A percentile compares a stretch with the other conserved stretches of the same genome.
Evolutionary conservation across 2,888 invertebrate species (phyloP).

Genomic region (Hyles lineata): DNA sequence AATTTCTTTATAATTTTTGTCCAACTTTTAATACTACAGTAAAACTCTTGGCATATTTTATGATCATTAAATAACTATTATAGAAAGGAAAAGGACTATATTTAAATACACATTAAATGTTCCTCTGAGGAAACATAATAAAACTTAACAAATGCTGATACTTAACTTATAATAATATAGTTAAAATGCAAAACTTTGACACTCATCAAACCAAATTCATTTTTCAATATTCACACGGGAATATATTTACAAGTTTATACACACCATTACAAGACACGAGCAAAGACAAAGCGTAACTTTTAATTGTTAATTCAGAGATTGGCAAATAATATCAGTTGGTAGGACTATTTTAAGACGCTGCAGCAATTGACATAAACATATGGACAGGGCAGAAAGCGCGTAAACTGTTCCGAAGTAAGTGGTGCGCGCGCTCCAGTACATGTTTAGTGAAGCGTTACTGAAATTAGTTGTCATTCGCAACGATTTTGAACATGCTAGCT

Average conservation of each 20-base stretch:
- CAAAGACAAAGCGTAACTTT: neutral
- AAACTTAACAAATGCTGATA: conserved; percentile 23
- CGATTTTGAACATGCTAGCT: too few relatives aligned
- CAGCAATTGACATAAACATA: too few relatives aligned
- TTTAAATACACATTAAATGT: neutral
- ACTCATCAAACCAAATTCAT: conserved; percentile 5
- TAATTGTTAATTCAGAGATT: neutral
- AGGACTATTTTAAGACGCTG: too few relatives aligned
- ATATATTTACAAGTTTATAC: conserved; percentile 21
- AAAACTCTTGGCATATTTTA: neutral
- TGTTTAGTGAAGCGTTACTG: too few relatives aligned
- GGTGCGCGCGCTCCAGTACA: too few relatives aligned
- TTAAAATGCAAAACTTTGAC: conserved; percentile 14
- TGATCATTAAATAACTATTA: neutral
- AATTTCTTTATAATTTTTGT: neutral
- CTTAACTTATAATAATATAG: conserved; percentile 20
- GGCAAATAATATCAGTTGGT: neutral
- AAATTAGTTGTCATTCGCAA: too few relatives aligned
- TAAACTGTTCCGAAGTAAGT: too few relatives aligned
- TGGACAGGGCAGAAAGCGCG: too few relatives aligned
- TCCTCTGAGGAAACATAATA: conserved; percentile 19
- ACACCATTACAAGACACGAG: conserved; percentile 12
- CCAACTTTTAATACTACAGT: neutral
- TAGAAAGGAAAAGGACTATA: neutral
- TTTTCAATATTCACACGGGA: conserved; percentile 12